Evolutionary conservation across 1,140 invertebrate genomes (phyloP), one percentile per base, ranked within the genome.

Genomic region (Drosophila sulfurigaster): DNA sequence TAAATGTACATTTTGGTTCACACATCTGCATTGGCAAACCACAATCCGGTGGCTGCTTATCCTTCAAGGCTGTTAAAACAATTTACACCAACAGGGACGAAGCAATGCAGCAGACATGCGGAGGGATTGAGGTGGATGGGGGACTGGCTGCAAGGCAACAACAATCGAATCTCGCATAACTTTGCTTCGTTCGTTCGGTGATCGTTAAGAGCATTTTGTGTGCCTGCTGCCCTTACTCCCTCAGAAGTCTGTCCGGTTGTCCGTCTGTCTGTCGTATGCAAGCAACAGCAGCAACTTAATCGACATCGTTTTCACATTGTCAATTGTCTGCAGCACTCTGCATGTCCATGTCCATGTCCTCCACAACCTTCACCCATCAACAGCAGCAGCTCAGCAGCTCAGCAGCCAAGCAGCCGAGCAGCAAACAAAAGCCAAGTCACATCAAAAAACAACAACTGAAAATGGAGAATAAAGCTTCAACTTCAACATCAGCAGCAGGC

Each of bases 301-400:
- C 82, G 82, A 88, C 82, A 86, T 86, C 82, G 82, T 87, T 88
- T 87, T 83, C 82, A 87, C 82, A 87, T 87, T 87, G 82, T 87
- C 82, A 87, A 87, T 87, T 88, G 82, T 88, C 80, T 87, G 71
- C 73, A 77, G 75, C 83, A 83, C 82, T 88, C 81, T 88, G 85
- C 82, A 87, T 88, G 82, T 83, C 83, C 73, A 62, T 60, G 51
- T 70, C 66, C 71, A 65, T 64, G 35, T 71, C 68, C 73, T 71
- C 77, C 80, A 77, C 77, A 83, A 81, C 81, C 81, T 81, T 83
- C 81, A 80, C 82, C 81, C 78, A 86, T 69, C 79, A 75, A 70
- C 72, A 30, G 59, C 75, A 74, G 57, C 70, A 57, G 58, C 69
- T 63, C 20, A 32, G 30, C 30, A 30, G 28, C n/a, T n/a, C 28